Base-by-base conservation (phyloP, 2,888 invertebrate species). In the Gonocerus acuteangulatus region DNA sequence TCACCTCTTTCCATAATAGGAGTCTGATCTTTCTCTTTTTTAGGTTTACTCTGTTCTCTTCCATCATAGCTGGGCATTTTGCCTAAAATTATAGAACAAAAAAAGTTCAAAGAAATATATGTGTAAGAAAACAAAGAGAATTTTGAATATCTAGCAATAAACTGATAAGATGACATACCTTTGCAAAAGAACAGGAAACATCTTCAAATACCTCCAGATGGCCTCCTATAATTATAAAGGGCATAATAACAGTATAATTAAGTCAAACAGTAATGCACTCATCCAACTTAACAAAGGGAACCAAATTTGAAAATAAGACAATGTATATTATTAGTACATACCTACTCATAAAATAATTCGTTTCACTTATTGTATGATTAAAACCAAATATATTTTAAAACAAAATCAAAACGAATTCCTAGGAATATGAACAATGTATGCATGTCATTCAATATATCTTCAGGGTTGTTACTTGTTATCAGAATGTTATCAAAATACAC, bases 1-100 rank as follows among this genome's bases (percentile, higher is more conserved):
- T 63, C 65, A 45, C 62, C 58, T 62, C 62, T 62, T 34, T 65
- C 65, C 66, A 66, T 66, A 51, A 44, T 59, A 32, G 52, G 34
- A 27, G 23, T 47, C n/a, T 48, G 54, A 44, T 49, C 48, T 54
- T 63, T 65, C 39, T 63, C 58, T 42, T 60, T 48, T 42, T 65
- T 59, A 22, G 52, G 42, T 47, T 56, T 42, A 58, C 32, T 44
- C 22, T 39, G 22, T 48, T 60, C 22, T 22, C 47, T 63, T 42
- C 63, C 66, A 59, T 66, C 65, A 66, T 62, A 60, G 59, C 66
- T 66, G 61, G 65, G 66, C 66, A 66, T 66, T 52, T 44, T 63
- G 62, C 63, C 66, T 64, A 23, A 18, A 64, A 66, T 23, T n/a
- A 44, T 48, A 15, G 32, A 45, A 23, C 42, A 32, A 57, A 45